A percentile compares a stretch with the other conserved stretches of the same genome.
These are phyloP conservation scores for Megamerina dolium DNA, from an alignment of 2,888 invertebrate genomes.

Conservation along the genomic window DNA sequence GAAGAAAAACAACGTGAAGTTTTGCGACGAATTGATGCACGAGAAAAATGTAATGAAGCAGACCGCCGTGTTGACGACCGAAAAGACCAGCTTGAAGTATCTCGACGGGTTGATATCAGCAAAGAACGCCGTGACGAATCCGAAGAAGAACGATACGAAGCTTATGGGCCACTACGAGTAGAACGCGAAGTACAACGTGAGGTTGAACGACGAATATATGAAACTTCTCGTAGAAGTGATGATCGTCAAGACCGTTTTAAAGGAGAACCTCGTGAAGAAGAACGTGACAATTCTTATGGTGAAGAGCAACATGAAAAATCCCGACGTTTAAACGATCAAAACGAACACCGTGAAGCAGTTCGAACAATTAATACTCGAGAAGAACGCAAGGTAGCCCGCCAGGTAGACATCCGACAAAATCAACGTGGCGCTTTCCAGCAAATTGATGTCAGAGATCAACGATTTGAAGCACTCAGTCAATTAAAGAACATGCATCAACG, in stretches of 20 bases:
- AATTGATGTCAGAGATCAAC: neutral
- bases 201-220: neutral
- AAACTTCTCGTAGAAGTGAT: neutral
- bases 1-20: slow-evolving; percentile 2
- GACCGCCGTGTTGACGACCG: neutral
- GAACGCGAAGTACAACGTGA: neutral
- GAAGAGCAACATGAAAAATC: neutral
- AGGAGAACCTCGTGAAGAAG: neutral
- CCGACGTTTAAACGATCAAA: neutral
- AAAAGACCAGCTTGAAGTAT: slow-evolving; percentile 1
- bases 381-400: too few species aligned
- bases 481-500: too few species aligned
- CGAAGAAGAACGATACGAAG: too few species aligned
- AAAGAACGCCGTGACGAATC: neutral
- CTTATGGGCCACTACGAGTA: too few species aligned
- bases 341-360: neutral
- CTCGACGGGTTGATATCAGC: neutral
- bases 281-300: neutral
- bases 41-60: slow-evolving; percentile 4
- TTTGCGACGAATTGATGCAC: neutral
- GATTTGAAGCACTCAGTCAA: too few species aligned
- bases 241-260: neutral
- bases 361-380: slow-evolving; percentile 5
- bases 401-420: too few species aligned
- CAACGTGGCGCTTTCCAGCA: too few species aligned